Evolutionary conservation across 2,888 invertebrate genomes (phyloP).

Genomic region (Aphodius sticticus): DNA sequence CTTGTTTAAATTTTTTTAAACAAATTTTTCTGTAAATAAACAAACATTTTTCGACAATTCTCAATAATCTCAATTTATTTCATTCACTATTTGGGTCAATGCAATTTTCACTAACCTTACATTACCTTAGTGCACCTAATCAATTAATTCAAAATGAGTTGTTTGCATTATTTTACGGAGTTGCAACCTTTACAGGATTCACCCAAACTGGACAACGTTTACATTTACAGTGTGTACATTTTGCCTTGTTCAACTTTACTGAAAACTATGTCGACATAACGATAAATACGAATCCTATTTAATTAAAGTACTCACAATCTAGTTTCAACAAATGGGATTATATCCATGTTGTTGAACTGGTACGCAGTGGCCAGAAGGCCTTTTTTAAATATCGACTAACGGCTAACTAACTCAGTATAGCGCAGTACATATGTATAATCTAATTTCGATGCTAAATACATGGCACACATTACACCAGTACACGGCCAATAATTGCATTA

Average conservation of each 20-base stretch:
- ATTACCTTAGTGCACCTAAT: background rate
- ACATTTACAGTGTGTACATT: background rate
- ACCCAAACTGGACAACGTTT: background rate
- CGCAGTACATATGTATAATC: background rate
- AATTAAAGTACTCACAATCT: background rate
- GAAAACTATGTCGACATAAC: background rate
- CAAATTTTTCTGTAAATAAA: no score
- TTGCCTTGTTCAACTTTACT: background rate
- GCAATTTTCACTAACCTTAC: background rate
- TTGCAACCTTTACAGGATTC: background rate
- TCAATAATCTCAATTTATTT: no score
- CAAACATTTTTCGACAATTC: no score
- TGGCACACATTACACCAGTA: background rate
- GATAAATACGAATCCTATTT: background rate
- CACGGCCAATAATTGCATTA: conserved; percentile 4
- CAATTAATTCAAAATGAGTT: background rate
- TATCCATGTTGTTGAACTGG: background rate
- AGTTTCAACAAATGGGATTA: background rate
- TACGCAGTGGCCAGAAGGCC: background rate
- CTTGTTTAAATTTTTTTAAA: no score
- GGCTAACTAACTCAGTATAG: background rate
- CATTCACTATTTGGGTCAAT: background rate
- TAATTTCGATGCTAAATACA: background rate
- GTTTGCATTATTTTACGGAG: background rate
- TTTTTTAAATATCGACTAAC: background rate